Evolutionary conservation across 2,113 vertebrate species (phyloP), one percentile per base, ranked within the genome.

Genomic region (Platichthys stellatus): DNA sequence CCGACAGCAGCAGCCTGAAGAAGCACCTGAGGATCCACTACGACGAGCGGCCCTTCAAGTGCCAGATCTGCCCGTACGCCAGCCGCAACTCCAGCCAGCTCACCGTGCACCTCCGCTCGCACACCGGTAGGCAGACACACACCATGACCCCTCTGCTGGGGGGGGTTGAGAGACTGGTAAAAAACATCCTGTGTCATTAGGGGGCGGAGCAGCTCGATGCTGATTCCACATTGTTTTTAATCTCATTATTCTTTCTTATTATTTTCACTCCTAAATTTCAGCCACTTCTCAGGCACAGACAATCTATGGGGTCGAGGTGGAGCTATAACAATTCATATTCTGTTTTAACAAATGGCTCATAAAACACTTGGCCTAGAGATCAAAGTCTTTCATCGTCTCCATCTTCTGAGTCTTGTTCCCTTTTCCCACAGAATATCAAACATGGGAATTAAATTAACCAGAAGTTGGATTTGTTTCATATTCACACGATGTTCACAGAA

Each of bases 21-120:
- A 99, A 99, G 85, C 98, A 99, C 91, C 93, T 98, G 81, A 94
- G 97, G 0, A 97, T 99, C 72, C 98, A 99, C 88, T 97, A 96
- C 0, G 95, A 99, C 0, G 97, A 99, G 76, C 95, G 97, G 8
- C 98, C 98, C 17, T 99, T 98, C 72, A 98, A 98, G 47, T 99
- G 98, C 86, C 97, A 98, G 94, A 96, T 99, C 92, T 99, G 98
- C 69, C 96, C 97, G 0, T 99, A 99, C 0, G 97, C 97, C 82
- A 98, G 97, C 92, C 96, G 96, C 82, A 98, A 97, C 94, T 99
- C 97, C 75, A 99, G 97, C 94, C 97, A 99, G 86, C 97, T 99
- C 72, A 99, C 97, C 0, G 96, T 98, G 6, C 98, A 98, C 86
- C 96, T 99, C 21, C 94, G 97, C 51, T 99, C 97, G 0, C 98